These are phyloP conservation scores for Rhabdomys dilectus DNA, from an alignment of 2,113 vertebrate species.

Conservation along the genomic window DNA sequence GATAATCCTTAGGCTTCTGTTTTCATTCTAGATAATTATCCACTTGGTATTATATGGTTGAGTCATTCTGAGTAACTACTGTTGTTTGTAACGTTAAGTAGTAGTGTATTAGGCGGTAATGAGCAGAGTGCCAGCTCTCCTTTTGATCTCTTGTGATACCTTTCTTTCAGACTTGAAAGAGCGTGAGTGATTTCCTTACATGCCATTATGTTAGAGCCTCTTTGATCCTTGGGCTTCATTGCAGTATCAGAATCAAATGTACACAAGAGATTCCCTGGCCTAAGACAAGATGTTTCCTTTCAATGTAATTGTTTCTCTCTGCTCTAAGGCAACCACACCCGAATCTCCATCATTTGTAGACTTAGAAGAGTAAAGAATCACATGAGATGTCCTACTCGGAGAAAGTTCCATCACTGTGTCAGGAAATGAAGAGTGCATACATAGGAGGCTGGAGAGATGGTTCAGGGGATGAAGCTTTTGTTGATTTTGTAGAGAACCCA, in stretches of 20 bases:
- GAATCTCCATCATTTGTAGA: constrained; percentile 1
- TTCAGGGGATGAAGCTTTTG: background rate
- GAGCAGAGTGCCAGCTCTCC: background rate
- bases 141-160: constrained; percentile 59
- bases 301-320: background rate
- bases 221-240: constrained; percentile 46
- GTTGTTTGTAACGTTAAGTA: background rate
- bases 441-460: background rate
- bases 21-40: constrained; percentile 55
- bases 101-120: background rate
- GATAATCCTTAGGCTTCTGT: constrained; percentile 35
- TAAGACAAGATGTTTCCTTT: constrained; percentile 11
- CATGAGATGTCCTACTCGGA: background rate
- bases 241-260: constrained; percentile 24
- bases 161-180: constrained; percentile 43
- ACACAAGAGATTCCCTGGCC: background rate
- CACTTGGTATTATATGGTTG: constrained; percentile 36
- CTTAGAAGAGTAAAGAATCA: background rate
- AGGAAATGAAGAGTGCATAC: background rate
- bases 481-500: background rate
- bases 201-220: background rate
- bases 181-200: background rate
- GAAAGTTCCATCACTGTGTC: background rate
- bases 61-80: constrained; percentile 52
- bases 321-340: background rate